A percentile compares a stretch with the other conserved stretches of the same genome.
Conservation (phyloP, 2,113 vertebrate genomes). For the Sinocyclocheilus anophthalmus region DNA sequence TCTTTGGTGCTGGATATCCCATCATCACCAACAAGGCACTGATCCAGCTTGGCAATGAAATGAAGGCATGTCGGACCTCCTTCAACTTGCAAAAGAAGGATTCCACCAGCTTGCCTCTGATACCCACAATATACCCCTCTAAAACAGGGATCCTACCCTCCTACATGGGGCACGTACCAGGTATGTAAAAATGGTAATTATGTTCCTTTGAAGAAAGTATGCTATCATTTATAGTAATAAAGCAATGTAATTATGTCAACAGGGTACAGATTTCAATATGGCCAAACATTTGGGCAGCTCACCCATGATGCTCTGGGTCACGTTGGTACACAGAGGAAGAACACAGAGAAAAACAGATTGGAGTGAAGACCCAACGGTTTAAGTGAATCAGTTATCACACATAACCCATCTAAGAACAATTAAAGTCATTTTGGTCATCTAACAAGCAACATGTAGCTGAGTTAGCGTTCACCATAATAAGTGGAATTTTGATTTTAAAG, state of each 20-base stretch:
- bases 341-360: constrained; percentile 21
- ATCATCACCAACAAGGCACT: constrained; percentile 70
- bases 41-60: constrained; percentile 72
- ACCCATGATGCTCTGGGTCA: constrained; percentile 71
- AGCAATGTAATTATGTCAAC: neutral
- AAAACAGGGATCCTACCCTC: constrained; percentile 72
- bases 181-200: constrained; percentile 60
- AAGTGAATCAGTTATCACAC: neutral
- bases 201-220: neutral
- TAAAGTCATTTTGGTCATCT: constrained; percentile 17
- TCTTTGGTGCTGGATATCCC: constrained; percentile 72
- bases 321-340: constrained; percentile 62
- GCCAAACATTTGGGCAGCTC: constrained; percentile 75
- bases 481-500: neutral
- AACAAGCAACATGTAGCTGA: constrained; percentile 4
- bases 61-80: neutral
- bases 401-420: constrained; percentile 16
- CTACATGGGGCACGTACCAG: constrained; percentile 81
- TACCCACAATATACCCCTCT: constrained; percentile 63
- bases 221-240: neutral
- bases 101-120: constrained; percentile 14
- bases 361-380: constrained; percentile 7
- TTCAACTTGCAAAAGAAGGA: neutral
- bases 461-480: neutral
- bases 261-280: constrained; percentile 79